Percentiles rank a stretch among this genome's conserved stretches.
These are phyloP conservation scores for Halcyon leucocephala DNA, from an alignment of 2,797 vertebrate genomes.

Conservation along the genomic window DNA sequence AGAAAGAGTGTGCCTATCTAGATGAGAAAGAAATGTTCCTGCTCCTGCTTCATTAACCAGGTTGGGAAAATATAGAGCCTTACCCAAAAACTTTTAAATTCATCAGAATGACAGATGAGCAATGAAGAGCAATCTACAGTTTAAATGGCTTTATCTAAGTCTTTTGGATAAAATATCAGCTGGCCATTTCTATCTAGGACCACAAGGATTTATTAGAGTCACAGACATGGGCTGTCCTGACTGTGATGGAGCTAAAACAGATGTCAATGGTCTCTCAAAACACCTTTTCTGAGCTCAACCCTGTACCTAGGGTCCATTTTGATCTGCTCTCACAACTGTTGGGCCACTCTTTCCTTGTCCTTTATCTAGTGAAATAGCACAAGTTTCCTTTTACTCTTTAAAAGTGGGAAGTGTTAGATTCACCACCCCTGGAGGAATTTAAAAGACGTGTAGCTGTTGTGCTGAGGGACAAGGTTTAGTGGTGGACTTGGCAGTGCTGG, in stretches of 20 bases:
- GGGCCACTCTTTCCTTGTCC: background rate
- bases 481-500: background rate
- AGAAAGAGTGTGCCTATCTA: accelerated
- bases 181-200: background rate
- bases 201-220: background rate
- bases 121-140: background rate
- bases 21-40: background rate
- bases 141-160: background rate
- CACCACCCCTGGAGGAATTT: background rate
- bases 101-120: background rate
- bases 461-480: background rate
- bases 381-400: background rate
- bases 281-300: background rate
- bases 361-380: background rate
- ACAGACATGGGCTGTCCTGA: background rate
- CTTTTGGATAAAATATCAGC: background rate
- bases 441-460: background rate
- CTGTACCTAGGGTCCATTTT: background rate
- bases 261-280: background rate
- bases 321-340: background rate
- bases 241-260: background rate
- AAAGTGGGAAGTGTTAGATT: background rate
- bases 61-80: background rate
- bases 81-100: background rate
- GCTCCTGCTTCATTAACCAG: background rate